Base-by-base conservation (phyloP, 1,140 invertebrate genomes). In the Euura lappo region DNA sequence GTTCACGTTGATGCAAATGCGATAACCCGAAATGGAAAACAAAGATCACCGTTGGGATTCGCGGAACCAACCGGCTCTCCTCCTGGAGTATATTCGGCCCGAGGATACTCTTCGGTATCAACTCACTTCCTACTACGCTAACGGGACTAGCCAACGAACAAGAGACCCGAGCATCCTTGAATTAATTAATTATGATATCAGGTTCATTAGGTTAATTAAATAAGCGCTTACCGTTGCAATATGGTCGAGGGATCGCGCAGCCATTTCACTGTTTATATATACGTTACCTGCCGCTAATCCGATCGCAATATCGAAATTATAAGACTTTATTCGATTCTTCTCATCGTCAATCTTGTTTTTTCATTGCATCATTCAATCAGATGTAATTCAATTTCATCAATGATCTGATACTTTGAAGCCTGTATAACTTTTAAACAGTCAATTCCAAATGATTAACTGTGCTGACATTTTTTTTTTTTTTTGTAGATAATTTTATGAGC, bases 161-260 rank as follows among this genome's bases (percentile, higher is more conserved):
- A 60, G 51, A n/a, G 51, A 60, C 51, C 6, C 13, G 8, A 60
- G 51, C 8, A 60, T 78, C 72, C 79, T 78, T 74, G 76, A 75
- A 77, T 81, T 81, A 81, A 81, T 81, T 81, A 81, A 81, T 81
- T 77, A 78, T 77, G 76, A 76, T 78, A 79, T 79, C 78, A 78
- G 77, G 76, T 79, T 77, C 80, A 76, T 80, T 80, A 77, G 76
- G 77, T 74, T 79, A 81, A 81, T 79, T 79, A 75, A 75, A 80
- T 78, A 76, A 81, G 77, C 76, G 75, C 72, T 76, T 78, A 79
- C 77, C 74, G 73, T 73, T 77, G 13, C 6, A 73, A 64, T 42
- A 45, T 7, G 28, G 44, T 72, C 71, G 51, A 11, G 46, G 45
- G 69, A 51, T 45, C 43, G 70, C 70, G 65, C 69, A 66, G 76